phyloP scores from a whole-genome alignment of 1,140 invertebrate genomes.

The Drosophila repleta region DNA sequence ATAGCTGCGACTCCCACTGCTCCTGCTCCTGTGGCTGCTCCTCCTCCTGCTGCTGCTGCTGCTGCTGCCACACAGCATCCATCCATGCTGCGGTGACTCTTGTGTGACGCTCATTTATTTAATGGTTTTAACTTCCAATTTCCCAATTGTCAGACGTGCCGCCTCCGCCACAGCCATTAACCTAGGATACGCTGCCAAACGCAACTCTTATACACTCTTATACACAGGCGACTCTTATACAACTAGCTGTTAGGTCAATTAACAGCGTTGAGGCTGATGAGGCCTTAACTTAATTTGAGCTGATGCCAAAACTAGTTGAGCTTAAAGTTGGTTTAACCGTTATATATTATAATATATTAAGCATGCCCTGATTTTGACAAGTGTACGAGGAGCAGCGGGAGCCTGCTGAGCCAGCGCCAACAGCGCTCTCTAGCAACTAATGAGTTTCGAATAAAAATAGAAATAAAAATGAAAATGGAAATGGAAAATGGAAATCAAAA shows the following conservation, averaged over 20 bases:
- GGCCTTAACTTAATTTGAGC: constrained; percentile 6
- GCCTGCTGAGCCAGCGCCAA: constrained; percentile 41
- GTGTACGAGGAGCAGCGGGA: constrained; percentile 43
- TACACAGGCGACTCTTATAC: too few relatives aligned
- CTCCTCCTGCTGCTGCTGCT: neutral
- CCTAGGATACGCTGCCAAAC: constrained; percentile 21
- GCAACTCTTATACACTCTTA: constrained; percentile 28
- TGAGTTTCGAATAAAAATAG: constrained; percentile 74
- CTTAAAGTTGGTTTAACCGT: too few relatives aligned
- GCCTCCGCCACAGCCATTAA: constrained; percentile 68
- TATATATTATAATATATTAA: neutral
- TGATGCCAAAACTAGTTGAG: neutral
- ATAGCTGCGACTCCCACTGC: constrained; percentile 14
- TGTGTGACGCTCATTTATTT: constrained; percentile 80
- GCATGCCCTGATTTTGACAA: constrained; percentile 9
- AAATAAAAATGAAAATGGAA: constrained; percentile 16
- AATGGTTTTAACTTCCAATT: constrained; percentile 82
- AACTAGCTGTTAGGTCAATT: constrained; percentile 22
- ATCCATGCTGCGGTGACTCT: constrained; percentile 49
- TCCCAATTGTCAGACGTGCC: constrained; percentile 79
- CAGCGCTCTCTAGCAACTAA: constrained; percentile 58
- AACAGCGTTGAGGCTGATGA: constrained; percentile 9
- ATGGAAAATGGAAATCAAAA: neutral
- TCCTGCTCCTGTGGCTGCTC: neutral
- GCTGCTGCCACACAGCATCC: constrained; percentile 20